Base-by-base conservation (phyloP, 2,797 vertebrate genomes). In the Melanogrammus aeglefinus region DNA sequence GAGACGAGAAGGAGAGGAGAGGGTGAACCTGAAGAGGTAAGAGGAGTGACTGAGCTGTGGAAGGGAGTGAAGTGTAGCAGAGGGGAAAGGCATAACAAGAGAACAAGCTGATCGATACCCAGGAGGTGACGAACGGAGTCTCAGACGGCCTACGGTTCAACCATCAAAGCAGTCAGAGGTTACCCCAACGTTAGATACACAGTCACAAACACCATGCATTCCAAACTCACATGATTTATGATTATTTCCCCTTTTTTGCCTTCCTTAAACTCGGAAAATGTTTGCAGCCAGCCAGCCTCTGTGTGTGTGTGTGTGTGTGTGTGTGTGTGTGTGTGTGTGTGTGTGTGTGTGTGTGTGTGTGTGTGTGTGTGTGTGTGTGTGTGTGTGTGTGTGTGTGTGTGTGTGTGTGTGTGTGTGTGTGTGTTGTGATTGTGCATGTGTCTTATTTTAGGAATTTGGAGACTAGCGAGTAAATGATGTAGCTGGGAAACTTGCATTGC, bases 181-280 rank as follows among this genome's bases (percentile, higher is more conserved):
- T 66, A 66, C 27, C n/a, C 57, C n/a, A 27, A 33, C 81, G 72
- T 35, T 83, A 73, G 73, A 75, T 44, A 77, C 73, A 66, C 33
- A 36, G 47, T 38, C 77, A 63, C 33, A 57, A 57, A 83, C 80
- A 78, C 44, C 75, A 79, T 81, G 78, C 44, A 8, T 84, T 73
- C 85, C 10, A 73, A 82, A 83, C 84, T 78, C 78, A 81, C 39
- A 82, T 81, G 89, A 91, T 91, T 92, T 82, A 87, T 82, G 76
- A 77, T 75, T 78, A 88, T 89, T 88, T 89, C 90, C 87, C 80
- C 3, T 83, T 88, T 91, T 91, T 86, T 89, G n/a, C 73, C 83
- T 90, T 77, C 77, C 80, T 83, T 90, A 88, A 92, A 88, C 86
- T 86, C 88, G 90, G 92, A 91, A 91, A 90, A 92, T 84, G 89